Conservation (phyloP, 2,797 vertebrate species). For the Distichodus sexfasciatus region DNA sequence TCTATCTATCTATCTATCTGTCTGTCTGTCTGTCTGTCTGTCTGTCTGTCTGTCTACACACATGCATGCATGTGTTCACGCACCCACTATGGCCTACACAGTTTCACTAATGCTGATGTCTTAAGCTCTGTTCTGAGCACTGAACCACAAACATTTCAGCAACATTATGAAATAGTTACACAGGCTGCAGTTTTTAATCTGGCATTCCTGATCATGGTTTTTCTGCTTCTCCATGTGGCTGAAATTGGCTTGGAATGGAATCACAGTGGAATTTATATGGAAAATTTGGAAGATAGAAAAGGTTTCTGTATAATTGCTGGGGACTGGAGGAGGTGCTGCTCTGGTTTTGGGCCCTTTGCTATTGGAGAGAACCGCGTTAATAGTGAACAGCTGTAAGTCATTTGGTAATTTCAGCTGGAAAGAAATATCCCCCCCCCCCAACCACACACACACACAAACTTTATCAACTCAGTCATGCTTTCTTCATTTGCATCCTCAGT, state of each 20-base stretch:
- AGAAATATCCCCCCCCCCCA: slow-evolving; percentile 47
- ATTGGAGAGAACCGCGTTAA: slow-evolving; percentile 60
- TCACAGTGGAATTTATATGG: slow-evolving; percentile 58
- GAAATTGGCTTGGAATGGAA: slow-evolving; percentile 47
- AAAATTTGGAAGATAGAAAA: slow-evolving; percentile 62
- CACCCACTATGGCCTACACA: too few relatives aligned
- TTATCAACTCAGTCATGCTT: neutral
- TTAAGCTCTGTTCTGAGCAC: too few relatives aligned
- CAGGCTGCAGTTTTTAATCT: slow-evolving; percentile 39
- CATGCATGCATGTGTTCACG: too few relatives aligned
- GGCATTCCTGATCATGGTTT: slow-evolving; percentile 47
- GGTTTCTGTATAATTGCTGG: slow-evolving; percentile 57
- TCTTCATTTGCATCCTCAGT: neutral
- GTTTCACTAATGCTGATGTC: too few relatives aligned
- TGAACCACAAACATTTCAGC: neutral
- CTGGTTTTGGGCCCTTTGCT: slow-evolving; percentile 55
- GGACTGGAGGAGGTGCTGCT: slow-evolving; percentile 49
- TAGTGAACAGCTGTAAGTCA: slow-evolving; percentile 68
- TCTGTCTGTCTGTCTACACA: too few relatives aligned
- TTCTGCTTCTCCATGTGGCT: slow-evolving; percentile 45
- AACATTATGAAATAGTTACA: slow-evolving; percentile 17
- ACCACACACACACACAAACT: too few relatives aligned
- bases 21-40: too few relatives aligned
- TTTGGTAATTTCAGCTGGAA: slow-evolving; percentile 57
- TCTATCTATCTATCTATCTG: too few relatives aligned